A percentile compares a stretch with the other conserved stretches of the same genome.
These are phyloP conservation scores for Euspilapteryx auroguttella DNA, from an alignment of 2,888 invertebrate species.

Conservation along the genomic window DNA sequence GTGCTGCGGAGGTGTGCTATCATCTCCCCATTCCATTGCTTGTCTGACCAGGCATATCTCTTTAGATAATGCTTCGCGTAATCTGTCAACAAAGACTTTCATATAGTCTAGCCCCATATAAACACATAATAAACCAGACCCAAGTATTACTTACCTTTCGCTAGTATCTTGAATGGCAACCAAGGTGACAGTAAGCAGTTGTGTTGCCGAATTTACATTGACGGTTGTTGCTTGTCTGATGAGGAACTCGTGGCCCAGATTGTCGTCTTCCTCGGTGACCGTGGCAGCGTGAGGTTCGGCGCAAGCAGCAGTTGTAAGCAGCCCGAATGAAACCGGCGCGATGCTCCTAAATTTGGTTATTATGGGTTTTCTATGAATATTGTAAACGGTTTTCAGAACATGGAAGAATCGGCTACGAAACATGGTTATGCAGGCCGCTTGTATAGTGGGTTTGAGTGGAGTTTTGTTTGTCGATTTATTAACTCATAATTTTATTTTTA, in stretches of 20 bases:
- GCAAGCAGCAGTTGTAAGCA: slow-evolving; percentile 25
- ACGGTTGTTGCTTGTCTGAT: slow-evolving; percentile 56
- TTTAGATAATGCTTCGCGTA: slow-evolving; percentile 34
- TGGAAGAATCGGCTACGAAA: slow-evolving; percentile 23
- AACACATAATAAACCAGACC: too few species aligned
- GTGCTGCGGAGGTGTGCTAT: slow-evolving; percentile 44
- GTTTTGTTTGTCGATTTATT: neutral
- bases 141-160: slow-evolving; percentile 44
- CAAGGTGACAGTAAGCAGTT: slow-evolving; percentile 51
- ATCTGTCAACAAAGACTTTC: slow-evolving; percentile 24
- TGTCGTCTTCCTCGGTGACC: slow-evolving; percentile 16
- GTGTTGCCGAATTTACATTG: slow-evolving; percentile 56
- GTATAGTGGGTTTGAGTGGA: neutral
- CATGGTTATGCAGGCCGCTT: slow-evolving; percentile 19
- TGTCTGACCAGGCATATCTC: slow-evolving; percentile 47
- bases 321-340: slow-evolving; percentile 24
- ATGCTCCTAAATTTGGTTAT: slow-evolving; percentile 18
- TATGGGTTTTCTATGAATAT: slow-evolving; percentile 14
- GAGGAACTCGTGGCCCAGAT: slow-evolving; percentile 50
- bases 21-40: slow-evolving; percentile 50
- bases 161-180: slow-evolving; percentile 58
- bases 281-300: slow-evolving; percentile 13
- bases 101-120: too few species aligned
- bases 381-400: slow-evolving; percentile 17
- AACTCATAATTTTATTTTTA: neutral